Conservation (phyloP, 2,113 vertebrate genomes). For the Corythoichthys intestinalis region DNA sequence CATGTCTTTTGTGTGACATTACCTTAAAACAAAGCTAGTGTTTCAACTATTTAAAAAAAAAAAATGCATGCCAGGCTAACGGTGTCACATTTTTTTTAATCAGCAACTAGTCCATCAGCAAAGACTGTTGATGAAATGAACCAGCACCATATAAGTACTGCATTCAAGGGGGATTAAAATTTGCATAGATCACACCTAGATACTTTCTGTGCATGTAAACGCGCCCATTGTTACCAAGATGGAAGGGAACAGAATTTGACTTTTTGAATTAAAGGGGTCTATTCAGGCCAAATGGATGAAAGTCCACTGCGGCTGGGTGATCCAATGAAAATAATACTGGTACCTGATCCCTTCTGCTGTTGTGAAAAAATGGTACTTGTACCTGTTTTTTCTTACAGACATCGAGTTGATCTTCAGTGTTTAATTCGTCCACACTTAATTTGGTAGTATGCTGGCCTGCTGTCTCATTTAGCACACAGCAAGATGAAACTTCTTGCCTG, state of each 20-base stretch:
- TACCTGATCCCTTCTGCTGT: not conserved
- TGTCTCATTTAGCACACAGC: conserved; percentile 19
- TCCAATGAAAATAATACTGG: not conserved
- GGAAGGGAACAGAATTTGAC: not conserved
- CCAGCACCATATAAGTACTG: no score
- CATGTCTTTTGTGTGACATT: no score
- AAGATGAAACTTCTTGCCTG: conserved; percentile 6
- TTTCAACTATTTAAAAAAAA: no score
- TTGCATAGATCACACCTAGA: no score
- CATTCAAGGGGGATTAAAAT: no score
- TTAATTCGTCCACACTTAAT: not conserved
- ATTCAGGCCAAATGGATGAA: not conserved
- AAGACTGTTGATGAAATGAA: no score
- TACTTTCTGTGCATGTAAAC: no score
- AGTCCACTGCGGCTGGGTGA: not conserved
- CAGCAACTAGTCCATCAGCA: no score
- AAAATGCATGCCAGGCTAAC: no score
- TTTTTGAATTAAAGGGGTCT: not conserved
- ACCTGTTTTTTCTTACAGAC: conserved; percentile 1
- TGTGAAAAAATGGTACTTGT: not conserved
- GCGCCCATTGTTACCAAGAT: not conserved
- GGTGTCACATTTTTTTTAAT: no score
- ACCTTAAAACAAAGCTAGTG: no score
- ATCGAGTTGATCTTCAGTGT: not conserved
- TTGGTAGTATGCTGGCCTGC: conserved; percentile 8